Evolutionary conservation across 2,797 vertebrate genomes (phyloP).

Genomic region (Aselliscus stoliczkanus): DNA sequence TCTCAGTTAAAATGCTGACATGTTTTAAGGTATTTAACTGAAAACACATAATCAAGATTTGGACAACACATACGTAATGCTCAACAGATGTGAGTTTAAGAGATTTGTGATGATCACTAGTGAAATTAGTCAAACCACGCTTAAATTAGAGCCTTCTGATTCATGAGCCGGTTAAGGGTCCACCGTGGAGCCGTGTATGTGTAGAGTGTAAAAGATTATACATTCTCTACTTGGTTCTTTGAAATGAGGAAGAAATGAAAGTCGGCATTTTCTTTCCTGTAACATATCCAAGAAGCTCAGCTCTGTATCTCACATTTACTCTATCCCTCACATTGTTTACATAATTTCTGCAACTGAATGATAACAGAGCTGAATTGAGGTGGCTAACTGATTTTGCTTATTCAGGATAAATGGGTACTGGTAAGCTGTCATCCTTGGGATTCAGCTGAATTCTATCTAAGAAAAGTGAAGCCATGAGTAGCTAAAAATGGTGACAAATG

Average conservation of each 20-base stretch:
- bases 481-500: background rate
- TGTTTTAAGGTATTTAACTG: conserved; percentile 56
- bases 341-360: conserved; percentile 23
- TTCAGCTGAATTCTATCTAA: background rate
- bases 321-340: background rate
- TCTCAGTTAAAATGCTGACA: conserved; percentile 60
- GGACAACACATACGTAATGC: conserved; percentile 67
- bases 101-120: conserved; percentile 58
- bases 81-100: conserved; percentile 67
- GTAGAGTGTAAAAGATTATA: conserved; percentile 33
- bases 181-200: background rate
- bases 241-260: conserved; percentile 39
- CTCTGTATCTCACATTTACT: background rate
- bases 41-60: conserved; percentile 72
- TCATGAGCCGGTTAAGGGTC: conserved; percentile 61
- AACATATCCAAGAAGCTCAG: background rate
- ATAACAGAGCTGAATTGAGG: background rate
- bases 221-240: conserved; percentile 22
- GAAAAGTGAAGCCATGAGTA: background rate
- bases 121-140: conserved; percentile 59
- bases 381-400: background rate
- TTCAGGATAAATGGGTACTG: background rate
- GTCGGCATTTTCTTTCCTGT: background rate
- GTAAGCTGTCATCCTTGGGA: background rate
- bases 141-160: conserved; percentile 68